Evolutionary conservation across 2,888 invertebrate species (phyloP).

Genomic region (Nymphalis urticae): DNA sequence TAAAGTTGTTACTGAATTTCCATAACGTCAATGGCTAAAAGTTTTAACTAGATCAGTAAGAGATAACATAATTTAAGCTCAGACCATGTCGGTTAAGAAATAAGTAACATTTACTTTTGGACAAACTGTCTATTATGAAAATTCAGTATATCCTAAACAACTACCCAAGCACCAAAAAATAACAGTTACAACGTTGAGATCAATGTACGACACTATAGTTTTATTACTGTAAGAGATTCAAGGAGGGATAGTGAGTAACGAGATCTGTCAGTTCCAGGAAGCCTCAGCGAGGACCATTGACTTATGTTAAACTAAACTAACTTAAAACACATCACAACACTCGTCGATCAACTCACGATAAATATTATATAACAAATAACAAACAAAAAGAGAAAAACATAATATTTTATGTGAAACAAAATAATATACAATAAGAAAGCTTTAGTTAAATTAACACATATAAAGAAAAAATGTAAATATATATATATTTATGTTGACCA

Average conservation of each 20-base stretch:
- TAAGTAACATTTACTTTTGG: too few relatives aligned
- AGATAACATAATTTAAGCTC: too few relatives aligned
- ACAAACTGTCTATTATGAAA: slow-evolving; percentile 3
- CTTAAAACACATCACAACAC: slow-evolving; percentile 4
- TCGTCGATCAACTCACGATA: neutral
- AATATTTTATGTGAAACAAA: neutral
- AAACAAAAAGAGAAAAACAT: neutral
- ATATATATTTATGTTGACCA: slow-evolving; percentile 2
- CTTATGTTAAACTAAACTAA: slow-evolving; percentile 17
- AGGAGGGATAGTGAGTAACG: slow-evolving; percentile 17
- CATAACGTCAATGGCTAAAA: neutral
- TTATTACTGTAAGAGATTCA: slow-evolving; percentile 44
- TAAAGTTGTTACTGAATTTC: neutral
- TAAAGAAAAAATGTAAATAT: neutral
- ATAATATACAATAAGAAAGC: neutral
- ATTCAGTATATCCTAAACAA: slow-evolving; percentile 45
- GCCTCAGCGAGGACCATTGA: neutral
- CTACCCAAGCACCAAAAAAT: slow-evolving; percentile 65
- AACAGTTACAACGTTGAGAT: slow-evolving; percentile 60
- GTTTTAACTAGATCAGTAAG: too few relatives aligned
- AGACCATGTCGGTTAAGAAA: too few relatives aligned
- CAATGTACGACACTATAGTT: slow-evolving; percentile 54
- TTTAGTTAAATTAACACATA: neutral
- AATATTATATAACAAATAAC: neutral
- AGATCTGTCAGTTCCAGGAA: neutral